Evolutionary conservation across 2,888 invertebrate species (phyloP).

Genomic region (Ecliptopera silaceata): DNA sequence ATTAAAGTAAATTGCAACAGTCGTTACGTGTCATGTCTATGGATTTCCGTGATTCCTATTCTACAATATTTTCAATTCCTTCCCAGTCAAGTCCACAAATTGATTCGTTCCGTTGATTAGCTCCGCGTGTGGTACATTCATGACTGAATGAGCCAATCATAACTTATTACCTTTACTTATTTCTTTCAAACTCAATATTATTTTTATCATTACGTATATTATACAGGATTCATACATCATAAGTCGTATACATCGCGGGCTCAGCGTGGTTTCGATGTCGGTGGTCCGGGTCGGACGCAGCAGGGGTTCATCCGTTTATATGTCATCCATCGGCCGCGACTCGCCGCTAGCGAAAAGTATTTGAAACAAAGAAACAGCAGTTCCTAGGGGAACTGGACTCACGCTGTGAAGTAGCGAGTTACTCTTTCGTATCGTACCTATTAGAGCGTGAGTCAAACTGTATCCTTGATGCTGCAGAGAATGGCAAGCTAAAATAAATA

Average conservation of each 20-base stretch:
- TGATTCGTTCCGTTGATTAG: constrained; percentile 43
- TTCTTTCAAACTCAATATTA: constrained; percentile 12
- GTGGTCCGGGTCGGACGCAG: constrained; percentile 45
- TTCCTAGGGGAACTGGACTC: constrained; percentile 7
- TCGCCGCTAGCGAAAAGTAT: constrained; percentile 26
- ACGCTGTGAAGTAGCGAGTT: constrained; percentile 15
- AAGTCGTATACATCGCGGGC: constrained; percentile 33
- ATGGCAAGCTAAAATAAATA: too few species aligned
- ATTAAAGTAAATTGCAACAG: constrained; percentile 6
- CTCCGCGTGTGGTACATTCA: constrained; percentile 34
- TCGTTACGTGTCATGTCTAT: constrained; percentile 8
- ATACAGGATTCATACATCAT: constrained; percentile 34
- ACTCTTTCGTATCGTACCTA: constrained; percentile 2
- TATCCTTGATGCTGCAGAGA: not conserved
- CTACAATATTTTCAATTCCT: constrained; percentile 34
- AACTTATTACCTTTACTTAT: constrained; percentile 22
- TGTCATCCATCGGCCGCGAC: constrained; percentile 35
- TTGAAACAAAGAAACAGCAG: constrained; percentile 19
- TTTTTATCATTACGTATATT: constrained; percentile 24
- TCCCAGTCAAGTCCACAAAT: constrained; percentile 40
- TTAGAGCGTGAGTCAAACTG: not conserved
- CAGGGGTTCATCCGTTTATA: constrained; percentile 39
- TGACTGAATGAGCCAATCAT: constrained; percentile 24
- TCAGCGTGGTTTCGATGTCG: constrained; percentile 48
- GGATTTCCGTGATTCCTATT: constrained; percentile 10